Conservation (phyloP, 2,797 vertebrate species). For the Melopsittacus undulatus region DNA sequence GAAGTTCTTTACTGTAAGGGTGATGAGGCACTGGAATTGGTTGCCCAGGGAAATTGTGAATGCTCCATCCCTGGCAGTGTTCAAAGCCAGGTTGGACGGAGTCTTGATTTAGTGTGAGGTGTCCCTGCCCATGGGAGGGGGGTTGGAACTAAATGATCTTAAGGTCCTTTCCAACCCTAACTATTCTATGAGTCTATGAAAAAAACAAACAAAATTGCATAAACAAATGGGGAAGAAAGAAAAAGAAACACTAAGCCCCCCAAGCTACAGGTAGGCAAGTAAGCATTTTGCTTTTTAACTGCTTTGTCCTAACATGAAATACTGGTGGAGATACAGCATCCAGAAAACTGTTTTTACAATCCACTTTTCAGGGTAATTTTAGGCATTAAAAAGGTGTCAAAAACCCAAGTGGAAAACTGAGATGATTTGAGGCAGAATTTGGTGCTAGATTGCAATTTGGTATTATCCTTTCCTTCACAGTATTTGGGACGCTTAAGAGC, state of each 20-base stretch:
- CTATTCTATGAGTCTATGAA: too few relatives aligned
- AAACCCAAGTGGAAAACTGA: neutral
- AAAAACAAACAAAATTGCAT: neutral
- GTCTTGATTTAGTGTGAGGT: too few relatives aligned
- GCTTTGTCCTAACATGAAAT: neutral
- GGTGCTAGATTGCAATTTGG: neutral
- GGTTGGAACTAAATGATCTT: too few relatives aligned
- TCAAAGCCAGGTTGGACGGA: too few relatives aligned
- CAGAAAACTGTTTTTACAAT: neutral
- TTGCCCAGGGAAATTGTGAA: too few relatives aligned
- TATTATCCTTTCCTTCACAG: neutral
- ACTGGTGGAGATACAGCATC: neutral
- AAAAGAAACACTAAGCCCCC: accelerated
- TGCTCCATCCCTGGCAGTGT: too few relatives aligned
- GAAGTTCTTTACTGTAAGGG: too few relatives aligned
- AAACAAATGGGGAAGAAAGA: neutral
- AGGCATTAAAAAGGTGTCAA: neutral
- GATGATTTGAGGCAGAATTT: neutral
- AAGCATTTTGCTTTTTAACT: neutral
- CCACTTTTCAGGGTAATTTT: neutral
- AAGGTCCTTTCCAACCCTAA: too few relatives aligned
- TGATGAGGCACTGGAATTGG: too few relatives aligned
- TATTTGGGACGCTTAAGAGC: neutral
- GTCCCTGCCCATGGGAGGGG: too few relatives aligned
- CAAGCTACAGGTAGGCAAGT: neutral